Percentiles rank a stretch among this genome's conserved stretches.
These are phyloP conservation scores for Esperia sulphurella DNA, from an alignment of 2,888 invertebrate genomes.

Conservation along the genomic window DNA sequence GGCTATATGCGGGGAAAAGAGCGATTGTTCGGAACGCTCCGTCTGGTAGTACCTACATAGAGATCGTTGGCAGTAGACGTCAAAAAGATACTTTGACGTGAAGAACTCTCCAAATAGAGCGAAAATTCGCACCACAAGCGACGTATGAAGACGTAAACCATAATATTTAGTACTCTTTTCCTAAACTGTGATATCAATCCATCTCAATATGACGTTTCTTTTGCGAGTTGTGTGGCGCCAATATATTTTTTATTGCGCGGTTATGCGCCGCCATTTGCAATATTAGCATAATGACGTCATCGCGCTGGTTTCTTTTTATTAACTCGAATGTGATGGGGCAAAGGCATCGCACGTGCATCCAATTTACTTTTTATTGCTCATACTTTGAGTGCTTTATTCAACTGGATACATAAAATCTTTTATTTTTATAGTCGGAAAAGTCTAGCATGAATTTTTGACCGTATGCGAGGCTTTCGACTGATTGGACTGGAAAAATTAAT, in stretches of 20 bases:
- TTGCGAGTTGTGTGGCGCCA: constrained; percentile 10
- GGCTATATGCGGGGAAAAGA: too few relatives aligned
- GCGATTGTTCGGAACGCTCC: too few relatives aligned
- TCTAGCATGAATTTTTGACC: neutral
- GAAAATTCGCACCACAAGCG: too few relatives aligned
- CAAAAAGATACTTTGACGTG: too few relatives aligned
- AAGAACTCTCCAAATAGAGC: too few relatives aligned
- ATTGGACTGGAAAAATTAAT: too few relatives aligned
- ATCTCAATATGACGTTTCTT: constrained; percentile 9
- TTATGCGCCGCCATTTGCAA: constrained; percentile 20
- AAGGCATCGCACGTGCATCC: constrained; percentile 12
- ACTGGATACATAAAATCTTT: neutral
- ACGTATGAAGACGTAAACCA: too few relatives aligned
- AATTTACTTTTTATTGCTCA: constrained; percentile 11
- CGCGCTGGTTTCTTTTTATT: constrained; percentile 13
- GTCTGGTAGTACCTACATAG: too few relatives aligned
- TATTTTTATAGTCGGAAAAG: neutral
- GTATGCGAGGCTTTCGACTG: too few relatives aligned
- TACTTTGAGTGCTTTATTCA: constrained; percentile 3
- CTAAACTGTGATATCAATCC: constrained; percentile 1
- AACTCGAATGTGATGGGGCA: constrained; percentile 5
- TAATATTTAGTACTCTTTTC: too few relatives aligned
- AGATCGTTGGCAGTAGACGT: too few relatives aligned
- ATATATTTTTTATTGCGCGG: constrained; percentile 11
- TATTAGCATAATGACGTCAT: constrained; percentile 30